Percentiles rank a stretch among this genome's conserved stretches.
Conservation (phyloP, 2,113 vertebrate genomes). For the Motacilla alba region DNA sequence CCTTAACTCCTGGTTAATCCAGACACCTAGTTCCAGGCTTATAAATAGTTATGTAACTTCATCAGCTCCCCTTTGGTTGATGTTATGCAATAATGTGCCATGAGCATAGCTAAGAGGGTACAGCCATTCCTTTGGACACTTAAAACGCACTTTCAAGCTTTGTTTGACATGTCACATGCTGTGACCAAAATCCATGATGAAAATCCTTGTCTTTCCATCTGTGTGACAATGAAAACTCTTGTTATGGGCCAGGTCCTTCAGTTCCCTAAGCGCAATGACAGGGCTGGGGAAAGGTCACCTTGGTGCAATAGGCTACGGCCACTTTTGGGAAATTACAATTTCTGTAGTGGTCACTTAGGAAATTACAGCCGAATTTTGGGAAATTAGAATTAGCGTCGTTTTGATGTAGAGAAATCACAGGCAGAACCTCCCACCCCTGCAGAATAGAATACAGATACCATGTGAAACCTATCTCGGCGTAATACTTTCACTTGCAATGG, state of each 20-base stretch:
- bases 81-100: neutral
- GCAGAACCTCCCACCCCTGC: neutral
- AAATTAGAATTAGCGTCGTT: neutral
- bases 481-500: neutral
- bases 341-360: neutral
- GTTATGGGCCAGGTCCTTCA: neutral
- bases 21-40: neutral
- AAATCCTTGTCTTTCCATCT: neutral
- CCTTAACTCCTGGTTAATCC: slow-evolving; percentile 26
- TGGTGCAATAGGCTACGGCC: neutral
- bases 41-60: slow-evolving; percentile 22
- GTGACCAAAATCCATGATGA: slow-evolving; percentile 8
- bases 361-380: neutral
- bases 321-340: neutral
- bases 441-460: neutral
- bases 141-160: neutral
- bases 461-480: neutral
- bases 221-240: neutral
- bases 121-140: neutral
- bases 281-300: neutral
- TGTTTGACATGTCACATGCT: neutral
- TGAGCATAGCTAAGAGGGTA: neutral
- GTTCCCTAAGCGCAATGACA: neutral
- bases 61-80: slow-evolving; percentile 10
- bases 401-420: neutral